Evolutionary conservation across 2,888 invertebrate genomes (phyloP), one percentile per base, ranked within the genome.

Genomic region (Sarcophaga variegata): DNA sequence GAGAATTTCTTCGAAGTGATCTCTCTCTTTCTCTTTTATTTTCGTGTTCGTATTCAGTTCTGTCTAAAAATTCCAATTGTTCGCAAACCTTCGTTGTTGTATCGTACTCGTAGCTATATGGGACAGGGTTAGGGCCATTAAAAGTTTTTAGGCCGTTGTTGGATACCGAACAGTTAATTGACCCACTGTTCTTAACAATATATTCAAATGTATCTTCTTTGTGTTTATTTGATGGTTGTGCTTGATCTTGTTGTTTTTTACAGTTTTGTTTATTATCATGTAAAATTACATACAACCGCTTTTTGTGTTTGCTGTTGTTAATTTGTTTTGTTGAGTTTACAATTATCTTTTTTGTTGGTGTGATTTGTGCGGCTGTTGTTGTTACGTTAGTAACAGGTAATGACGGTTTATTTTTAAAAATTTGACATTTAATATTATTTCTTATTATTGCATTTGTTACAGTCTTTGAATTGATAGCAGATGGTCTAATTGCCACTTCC

Each of bases 341-440:
- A 37, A 10, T 37, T 37, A 2, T 37, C 37, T 14, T n/a, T 59
- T 67, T 81, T 49, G 66, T 49, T 82, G 81, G n/a, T 17, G 63
- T 63, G 76, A 5, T 22, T 76, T 76, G 54, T 64, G 17, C 20
- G 63, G 45, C n/a, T 10, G 47, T 17, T 70, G 49, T n/a, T 20
- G 69, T 10, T 22, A 5, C n/a, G 3, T 20, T 2, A 49, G 20
- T 27, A 54, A 25, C 64, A 54, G 17, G 3, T 47, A 54, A 54
- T 71, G 71, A 37, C 10, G 37, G 62, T 25, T 62, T 85, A 67
- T 72, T 54, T 17, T 54, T 76, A 4, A 76, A 67, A 76, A 77
- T 67, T 71, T 81, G 70, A 66, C 84, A 76, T 62, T 85, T 76
- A 54, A 71, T 60, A 20, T 66, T 81, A 47, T 63, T 77, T 62